Evolutionary conservation across 2,888 invertebrate genomes (phyloP), one percentile per base, ranked within the genome.

Genomic region (Omphaloscelis lunosa): DNA sequence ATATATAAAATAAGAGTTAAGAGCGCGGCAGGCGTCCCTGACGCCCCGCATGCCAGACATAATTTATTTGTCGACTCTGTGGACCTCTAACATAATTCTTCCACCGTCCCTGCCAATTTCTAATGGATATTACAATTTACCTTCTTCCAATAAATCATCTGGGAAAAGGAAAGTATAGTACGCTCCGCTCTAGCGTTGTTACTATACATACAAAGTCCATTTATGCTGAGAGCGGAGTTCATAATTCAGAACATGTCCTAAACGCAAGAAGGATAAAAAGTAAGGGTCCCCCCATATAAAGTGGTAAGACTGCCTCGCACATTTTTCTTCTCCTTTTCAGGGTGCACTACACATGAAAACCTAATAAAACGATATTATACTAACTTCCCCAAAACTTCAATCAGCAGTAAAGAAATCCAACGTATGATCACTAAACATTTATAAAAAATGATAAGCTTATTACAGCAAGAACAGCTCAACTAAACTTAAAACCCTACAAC

Each of bases 1-100:
- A 92, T 93, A 91, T 93, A 93, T 93, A 91, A 93, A 93, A 93
- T 94, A 92, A 93, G 92, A 93, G 92, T 89, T 87, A 90, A 89
- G 89, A 89, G 90, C 89, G 85, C 87, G 87, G 89, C 87, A 88
- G 84, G 86, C 84, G 85, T 85, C 87, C 88, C 86, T 72, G 88
- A 83, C 77, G 80, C 84, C 86, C 84, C 89, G 88, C 80, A 89
- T 89, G 89, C 88, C 88, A 89, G 83, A 82, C 89, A 87, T 91
- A 91, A 92, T 91, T 92, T 92, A 92, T 92, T 89, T 88, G 89
- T 89, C 89, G 88, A 89, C 91, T 89, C 89, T 80, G 85, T 83
- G 81, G 88, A 87, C 88, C 83, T 86, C 82, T 83, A 85, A 86
- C 88, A 89, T 91, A 89, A 90, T 89, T 91, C 89, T 89, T 91